Base-by-base conservation (phyloP, 2,113 vertebrate genomes). In the Tachysurus fulvidraco region DNA sequence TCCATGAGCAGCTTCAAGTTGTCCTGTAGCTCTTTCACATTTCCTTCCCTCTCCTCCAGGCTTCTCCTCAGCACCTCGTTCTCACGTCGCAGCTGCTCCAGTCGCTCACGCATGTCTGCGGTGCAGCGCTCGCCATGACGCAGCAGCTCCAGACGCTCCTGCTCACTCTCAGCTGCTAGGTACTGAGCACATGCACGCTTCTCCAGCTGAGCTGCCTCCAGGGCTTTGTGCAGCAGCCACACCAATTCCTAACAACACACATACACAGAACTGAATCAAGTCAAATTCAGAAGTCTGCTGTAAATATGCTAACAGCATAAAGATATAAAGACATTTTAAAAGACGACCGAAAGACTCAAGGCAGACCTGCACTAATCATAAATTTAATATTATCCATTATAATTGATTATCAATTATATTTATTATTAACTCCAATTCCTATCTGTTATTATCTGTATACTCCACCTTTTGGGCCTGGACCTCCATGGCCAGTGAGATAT, bases 201-300 rank as follows among this genome's bases (percentile, higher is more conserved):
- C 94, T 99, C 98, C 89, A 95, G 95, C 93, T 98, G 98, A 50
- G 97, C 94, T 0, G 96, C 96, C 91, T 98, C 97, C 89, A 99
- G 91, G 0, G 97, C 96, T 91, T 96, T 97, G 88, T 99, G 97
- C 2, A 99, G 96, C 91, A 98, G 95, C 92, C 93, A 95, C 73
- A 99, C 97, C 89, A 98, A 92, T 89, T 99, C 97, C 98, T 99
- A 62, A 78, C n/a, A 44, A 81, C 50, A 78, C 28, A 67, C 5
- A 83, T 23, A 54, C 16, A 81, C 41, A 89, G 54, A 21, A 13
- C 2, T 46, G 28, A 12, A 83, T 80, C 55, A 80, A 41, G 10
- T 30, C 10, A 0, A 30, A 17, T 59, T 80, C 23, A 80, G 30
- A 2, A 5, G 9, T n/a, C 3, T 50, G 17, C 23, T 50, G 71